Evolutionary conservation across 2,797 vertebrate genomes (phyloP).

Genomic region (Meriones psammophilus): DNA sequence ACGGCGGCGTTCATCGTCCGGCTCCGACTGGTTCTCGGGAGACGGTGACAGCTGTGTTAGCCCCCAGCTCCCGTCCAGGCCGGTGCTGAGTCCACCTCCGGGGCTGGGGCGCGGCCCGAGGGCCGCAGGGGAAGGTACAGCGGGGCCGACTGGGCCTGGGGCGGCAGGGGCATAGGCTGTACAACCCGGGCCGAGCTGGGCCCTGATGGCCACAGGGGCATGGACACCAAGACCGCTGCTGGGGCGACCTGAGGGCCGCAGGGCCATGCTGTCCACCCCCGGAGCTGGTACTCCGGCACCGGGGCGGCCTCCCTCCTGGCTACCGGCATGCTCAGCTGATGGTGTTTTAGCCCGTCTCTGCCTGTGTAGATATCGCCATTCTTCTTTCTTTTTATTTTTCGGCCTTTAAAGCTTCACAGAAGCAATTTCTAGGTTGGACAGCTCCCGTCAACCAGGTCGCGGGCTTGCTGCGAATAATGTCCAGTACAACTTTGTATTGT

Average conservation of each 20-base stretch:
- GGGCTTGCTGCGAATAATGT: neutral
- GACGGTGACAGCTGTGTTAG: conserved; percentile 64
- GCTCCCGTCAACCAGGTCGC: no score
- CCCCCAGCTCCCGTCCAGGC: conserved; percentile 81
- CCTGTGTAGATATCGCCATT: neutral
- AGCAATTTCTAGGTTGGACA: neutral
- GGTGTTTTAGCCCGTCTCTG: neutral
- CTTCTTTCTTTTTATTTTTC: neutral
- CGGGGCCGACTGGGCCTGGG: neutral
- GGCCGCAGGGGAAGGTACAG: conserved; percentile 14
- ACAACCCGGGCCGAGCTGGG: neutral
- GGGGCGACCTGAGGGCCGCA: conserved; percentile 82
- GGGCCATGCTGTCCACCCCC: neutral
- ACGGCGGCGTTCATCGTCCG: neutral
- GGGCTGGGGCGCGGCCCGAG: conserved; percentile 90
- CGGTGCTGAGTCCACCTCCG: conserved; percentile 92
- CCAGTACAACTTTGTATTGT: neutral
- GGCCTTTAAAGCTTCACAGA: neutral
- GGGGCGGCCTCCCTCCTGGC: neutral
- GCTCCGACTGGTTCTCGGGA: conserved; percentile 78
- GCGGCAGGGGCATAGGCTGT: neutral
- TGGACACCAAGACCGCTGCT: conserved; percentile 85
- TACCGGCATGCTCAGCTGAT: no score
- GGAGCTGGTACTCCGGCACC: neutral
- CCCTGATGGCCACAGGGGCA: neutral